Evolutionary conservation across 1,140 invertebrate genomes (phyloP), one percentile per base, ranked within the genome.

Genomic region (Diorhabda elongata): DNA sequence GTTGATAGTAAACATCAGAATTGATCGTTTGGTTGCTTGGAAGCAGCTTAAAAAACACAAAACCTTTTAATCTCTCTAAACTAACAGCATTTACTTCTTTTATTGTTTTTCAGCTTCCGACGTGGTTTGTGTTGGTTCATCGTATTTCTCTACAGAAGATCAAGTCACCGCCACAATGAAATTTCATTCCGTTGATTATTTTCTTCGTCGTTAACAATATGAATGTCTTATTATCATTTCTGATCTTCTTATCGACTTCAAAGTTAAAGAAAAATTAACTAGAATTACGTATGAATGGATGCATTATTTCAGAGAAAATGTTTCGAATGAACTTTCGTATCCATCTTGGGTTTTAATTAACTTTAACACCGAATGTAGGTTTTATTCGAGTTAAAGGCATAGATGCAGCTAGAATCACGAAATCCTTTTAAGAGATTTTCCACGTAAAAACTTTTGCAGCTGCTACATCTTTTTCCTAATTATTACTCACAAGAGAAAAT

Each of bases 291-390:
- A 44, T 43, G 5, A 62, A 62, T 44, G 44, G 61, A 11, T 62
- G 61, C 61, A 62, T 62, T 44, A 62, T 44, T 42, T 43, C 44
- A 62, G 61, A 44, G 59, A 59, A 26, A 62, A 62, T 44, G 26
- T 2, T 3, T 62, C 43, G 42, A 47, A 43, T 11, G 26, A n/a
- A 61, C 7, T 9, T 61, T 9, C 42, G 11, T 9, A 11, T 61
- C 11, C 59, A 61, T 61, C 42, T 61, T 61, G 42, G 8, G 26
- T 59, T 62, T 11, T 44, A 62, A 62, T 62, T 44, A 62, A 62
- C 44, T 62, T 11, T 44, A n/a, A 62, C 61, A 62, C 43, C 61
- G 44, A 11, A 44, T 44, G 43, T 47, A 62, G 44, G 44, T 42
- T 44, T 47, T n/a, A 44, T 43, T 62, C 44, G 8, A 11, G 4